Conservation (phyloP, 2,888 invertebrate genomes). For the Ischnus inquisitorius region DNA sequence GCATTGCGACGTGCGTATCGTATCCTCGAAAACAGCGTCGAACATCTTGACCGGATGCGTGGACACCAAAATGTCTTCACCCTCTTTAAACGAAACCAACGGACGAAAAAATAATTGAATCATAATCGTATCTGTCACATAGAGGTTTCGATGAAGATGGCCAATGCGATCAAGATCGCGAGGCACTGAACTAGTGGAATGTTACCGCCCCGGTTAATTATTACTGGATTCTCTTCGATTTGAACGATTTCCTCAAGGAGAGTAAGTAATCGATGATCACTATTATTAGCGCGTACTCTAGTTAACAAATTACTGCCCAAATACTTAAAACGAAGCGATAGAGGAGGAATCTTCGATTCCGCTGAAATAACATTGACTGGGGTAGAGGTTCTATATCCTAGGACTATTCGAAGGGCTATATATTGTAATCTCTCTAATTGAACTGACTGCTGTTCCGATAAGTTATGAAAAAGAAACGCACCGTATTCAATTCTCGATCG, state of each 20-base stretch:
- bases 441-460: background rate
- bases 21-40: background rate
- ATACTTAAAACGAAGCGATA: slow-evolving; percentile 27
- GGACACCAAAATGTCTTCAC: background rate
- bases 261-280: slow-evolving; percentile 3
- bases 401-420: slow-evolving; percentile 15
- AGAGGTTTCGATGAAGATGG: slow-evolving; percentile 21
- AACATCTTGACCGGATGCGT: background rate
- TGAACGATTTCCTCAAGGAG: slow-evolving; percentile 22
- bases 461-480: slow-evolving; percentile 13
- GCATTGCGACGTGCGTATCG: background rate
- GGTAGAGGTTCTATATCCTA: slow-evolving; percentile 42
- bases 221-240: background rate
- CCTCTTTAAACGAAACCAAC: slow-evolving; percentile 20
- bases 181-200: slow-evolving; percentile 12
- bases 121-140: slow-evolving; percentile 19
- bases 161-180: background rate
- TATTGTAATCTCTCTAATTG: slow-evolving; percentile 39
- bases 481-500: slow-evolving; percentile 17
- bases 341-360: slow-evolving; percentile 12
- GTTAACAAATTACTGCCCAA: slow-evolving; percentile 41
- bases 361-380: slow-evolving; percentile 36
- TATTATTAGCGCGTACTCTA: slow-evolving; percentile 24
- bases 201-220: background rate
- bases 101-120: slow-evolving; percentile 24